Conservation (phyloP, 1,140 invertebrate species). For the Episyrphus balteatus region DNA sequence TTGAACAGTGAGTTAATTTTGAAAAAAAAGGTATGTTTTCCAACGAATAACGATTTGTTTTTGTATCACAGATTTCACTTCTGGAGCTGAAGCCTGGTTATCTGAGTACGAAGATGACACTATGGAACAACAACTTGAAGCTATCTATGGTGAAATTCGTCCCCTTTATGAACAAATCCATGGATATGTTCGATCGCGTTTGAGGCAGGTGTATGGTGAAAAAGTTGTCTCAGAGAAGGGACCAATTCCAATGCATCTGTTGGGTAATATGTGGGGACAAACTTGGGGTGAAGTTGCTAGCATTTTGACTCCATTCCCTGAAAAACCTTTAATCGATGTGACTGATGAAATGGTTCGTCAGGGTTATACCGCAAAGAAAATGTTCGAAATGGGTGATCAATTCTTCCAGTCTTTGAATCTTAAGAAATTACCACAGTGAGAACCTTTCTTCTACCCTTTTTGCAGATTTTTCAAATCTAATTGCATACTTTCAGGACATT, state of each 20-base stretch:
- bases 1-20: constrained; percentile 43
- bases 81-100: constrained; percentile 48
- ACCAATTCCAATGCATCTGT: constrained; percentile 83
- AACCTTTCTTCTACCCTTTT: not conserved
- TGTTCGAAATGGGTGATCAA: constrained; percentile 72
- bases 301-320: constrained; percentile 55
- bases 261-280: constrained; percentile 92
- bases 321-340: constrained; percentile 59
- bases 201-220: constrained; percentile 63
- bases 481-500: constrained; percentile 39
- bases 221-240: constrained; percentile 55
- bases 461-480: too few relatives aligned
- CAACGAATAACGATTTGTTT: not conserved
- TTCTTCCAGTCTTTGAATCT: constrained; percentile 82
- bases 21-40: not conserved
- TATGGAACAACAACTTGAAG: constrained; percentile 47
- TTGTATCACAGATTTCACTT: constrained; percentile 40
- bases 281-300: constrained; percentile 71
- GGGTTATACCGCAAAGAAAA: constrained; percentile 58
- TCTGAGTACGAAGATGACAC: constrained; percentile 48
- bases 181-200: constrained; percentile 65
- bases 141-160: constrained; percentile 44
- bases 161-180: constrained; percentile 57
- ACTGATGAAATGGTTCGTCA: constrained; percentile 58
- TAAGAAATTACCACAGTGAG: constrained; percentile 59